Conservation (phyloP, 2,888 invertebrate species). For the Eristalis tenax region DNA sequence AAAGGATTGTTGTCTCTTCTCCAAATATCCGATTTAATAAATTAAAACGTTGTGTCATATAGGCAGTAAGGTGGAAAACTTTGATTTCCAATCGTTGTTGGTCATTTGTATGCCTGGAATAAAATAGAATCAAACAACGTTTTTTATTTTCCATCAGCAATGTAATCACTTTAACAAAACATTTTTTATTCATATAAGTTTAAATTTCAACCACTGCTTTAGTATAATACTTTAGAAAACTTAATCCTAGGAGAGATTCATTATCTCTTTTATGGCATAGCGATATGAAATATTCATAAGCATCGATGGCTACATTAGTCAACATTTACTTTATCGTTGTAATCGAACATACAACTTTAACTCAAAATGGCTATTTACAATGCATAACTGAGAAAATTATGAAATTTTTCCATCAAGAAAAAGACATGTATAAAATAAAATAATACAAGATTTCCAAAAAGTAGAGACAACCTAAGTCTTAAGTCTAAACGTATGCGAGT, state of each 20-base stretch:
- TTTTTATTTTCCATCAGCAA: not conserved
- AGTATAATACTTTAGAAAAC: constrained; percentile 20
- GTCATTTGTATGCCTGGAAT: not conserved
- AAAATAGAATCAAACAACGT: not conserved
- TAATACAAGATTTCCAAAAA: constrained; percentile 6
- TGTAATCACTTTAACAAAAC: constrained; percentile 22
- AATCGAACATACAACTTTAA: constrained; percentile 43
- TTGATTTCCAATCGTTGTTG: not conserved
- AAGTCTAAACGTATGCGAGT: constrained; percentile 21
- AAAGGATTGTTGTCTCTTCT: too few relatives aligned
- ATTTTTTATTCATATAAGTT: constrained; percentile 41
- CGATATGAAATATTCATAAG: constrained; percentile 62
- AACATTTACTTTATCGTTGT: constrained; percentile 43
- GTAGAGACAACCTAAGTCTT: constrained; percentile 22
- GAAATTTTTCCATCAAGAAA: constrained; percentile 25
- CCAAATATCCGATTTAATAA: too few relatives aligned
- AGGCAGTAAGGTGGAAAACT: too few relatives aligned
- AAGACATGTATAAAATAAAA: not conserved
- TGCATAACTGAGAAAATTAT: constrained; percentile 15
- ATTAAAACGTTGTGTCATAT: too few relatives aligned
- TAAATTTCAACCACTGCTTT: constrained; percentile 12
- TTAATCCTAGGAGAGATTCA: constrained; percentile 54
- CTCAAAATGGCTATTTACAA: constrained; percentile 60
- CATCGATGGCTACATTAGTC: constrained; percentile 44
- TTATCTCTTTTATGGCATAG: constrained; percentile 54